phyloP scores from a whole-genome alignment of 2,888 invertebrate species.

The Amaurobius ferox region DNA sequence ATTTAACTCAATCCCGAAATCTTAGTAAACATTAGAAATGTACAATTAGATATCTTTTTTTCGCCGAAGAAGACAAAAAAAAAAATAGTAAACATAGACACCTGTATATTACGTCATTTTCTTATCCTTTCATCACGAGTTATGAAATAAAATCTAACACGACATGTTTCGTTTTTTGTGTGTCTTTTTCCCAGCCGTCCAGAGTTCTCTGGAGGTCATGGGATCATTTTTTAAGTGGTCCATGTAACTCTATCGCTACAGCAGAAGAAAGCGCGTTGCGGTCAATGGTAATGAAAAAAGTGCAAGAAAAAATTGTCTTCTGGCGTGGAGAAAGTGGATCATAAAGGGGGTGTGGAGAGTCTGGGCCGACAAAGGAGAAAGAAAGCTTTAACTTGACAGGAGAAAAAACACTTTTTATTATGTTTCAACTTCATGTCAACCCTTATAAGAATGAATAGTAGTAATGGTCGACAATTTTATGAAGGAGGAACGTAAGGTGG shows the following conservation, averaged over 20 bases:
- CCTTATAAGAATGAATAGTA: neutral
- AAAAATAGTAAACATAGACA: no score
- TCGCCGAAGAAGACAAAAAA: no score
- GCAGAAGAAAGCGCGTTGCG: conserved; percentile 32
- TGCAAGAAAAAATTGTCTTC: neutral
- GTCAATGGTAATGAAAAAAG: conserved; percentile 2
- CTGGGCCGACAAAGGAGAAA: neutral
- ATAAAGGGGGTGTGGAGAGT: neutral
- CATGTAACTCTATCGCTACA: conserved; percentile 48
- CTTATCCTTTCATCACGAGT: neutral
- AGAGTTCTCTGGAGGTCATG: conserved; percentile 30
- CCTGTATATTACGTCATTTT: neutral
- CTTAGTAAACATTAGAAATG: no score
- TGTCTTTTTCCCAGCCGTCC: neutral
- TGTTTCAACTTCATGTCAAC: neutral
- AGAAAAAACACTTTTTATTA: neutral
- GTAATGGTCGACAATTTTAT: no score
- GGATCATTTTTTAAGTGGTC: conserved; percentile 49
- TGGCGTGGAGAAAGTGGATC: neutral
- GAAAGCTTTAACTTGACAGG: neutral
- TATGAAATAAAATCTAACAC: neutral
- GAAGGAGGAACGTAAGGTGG: no score
- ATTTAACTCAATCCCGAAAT: no score
- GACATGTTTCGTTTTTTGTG: neutral
- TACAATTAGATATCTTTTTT: no score